Evolutionary conservation across 1,140 invertebrate species (phyloP).

Genomic region (Heterodera carotae): DNA sequence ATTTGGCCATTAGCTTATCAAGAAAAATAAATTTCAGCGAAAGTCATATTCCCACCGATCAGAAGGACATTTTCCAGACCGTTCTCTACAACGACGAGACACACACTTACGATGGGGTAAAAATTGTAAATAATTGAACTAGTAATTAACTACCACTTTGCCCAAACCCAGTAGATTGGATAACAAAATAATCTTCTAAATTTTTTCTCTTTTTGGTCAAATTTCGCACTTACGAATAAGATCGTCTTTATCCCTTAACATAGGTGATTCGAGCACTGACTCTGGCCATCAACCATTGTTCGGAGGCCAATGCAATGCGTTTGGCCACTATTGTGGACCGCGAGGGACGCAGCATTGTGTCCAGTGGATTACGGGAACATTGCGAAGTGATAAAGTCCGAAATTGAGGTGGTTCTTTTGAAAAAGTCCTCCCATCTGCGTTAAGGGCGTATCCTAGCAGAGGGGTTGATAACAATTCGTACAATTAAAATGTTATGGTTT

Average conservation of each 20-base stretch:
- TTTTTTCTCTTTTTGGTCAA: too few species aligned
- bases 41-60: neutral
- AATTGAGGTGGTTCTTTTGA: conserved; percentile 48
- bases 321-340: conserved; percentile 63
- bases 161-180: too few species aligned
- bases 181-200: too few species aligned
- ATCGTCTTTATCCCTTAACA: too few species aligned
- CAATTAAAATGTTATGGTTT: too few species aligned
- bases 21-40: neutral
- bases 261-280: conserved; percentile 60
- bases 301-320: conserved; percentile 54
- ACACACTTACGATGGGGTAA: conserved; percentile 62
- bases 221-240: too few species aligned
- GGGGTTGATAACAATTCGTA: too few species aligned
- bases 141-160: too few species aligned
- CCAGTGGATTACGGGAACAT: conserved; percentile 41
- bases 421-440: neutral
- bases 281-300: conserved; percentile 49
- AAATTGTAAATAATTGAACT: too few species aligned
- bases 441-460: neutral
- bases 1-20: too few species aligned
- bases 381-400: conserved; percentile 50
- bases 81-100: conserved; percentile 65
- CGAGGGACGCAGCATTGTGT: conserved; percentile 57
- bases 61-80: conserved; percentile 55